Base-by-base conservation (phyloP, 2,797 vertebrate genomes). In the Alosa sapidissima region DNA sequence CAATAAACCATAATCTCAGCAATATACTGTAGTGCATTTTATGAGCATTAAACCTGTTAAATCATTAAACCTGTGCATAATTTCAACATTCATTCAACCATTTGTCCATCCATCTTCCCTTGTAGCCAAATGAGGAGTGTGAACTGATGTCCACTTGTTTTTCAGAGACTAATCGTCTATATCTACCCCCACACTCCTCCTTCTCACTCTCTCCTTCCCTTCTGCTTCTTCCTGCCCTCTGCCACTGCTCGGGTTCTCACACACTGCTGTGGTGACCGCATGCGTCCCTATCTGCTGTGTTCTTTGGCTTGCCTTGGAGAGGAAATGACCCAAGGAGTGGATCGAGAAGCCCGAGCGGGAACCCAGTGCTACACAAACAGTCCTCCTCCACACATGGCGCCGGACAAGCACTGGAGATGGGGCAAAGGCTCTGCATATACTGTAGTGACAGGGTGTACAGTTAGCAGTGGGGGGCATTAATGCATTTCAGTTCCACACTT, bases 291-390 rank as follows among this genome's bases (percentile, higher is more conserved):
- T 94, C 93, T 87, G 92, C 89, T 95, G 96, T 95, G 95, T 95
- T 93, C 94, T 95, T 95, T 96, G 96, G 96, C 96, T 93, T 72
- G 41, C 92, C 54, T 55, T 90, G 54, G 84, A 86, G 87, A 93
- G 93, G 95, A 94, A 94, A 92, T 93, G 95, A 95, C 93, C 92
- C 88, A 91, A 92, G 88, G 92, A 90, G 89, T 88, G 91, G 90
- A 28, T 28, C 28, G 28, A 89, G 91, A 91, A 84, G 91, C 81
- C 87, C 87, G 91, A 89, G 84, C 85, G 84, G 92, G 93, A 92
- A 85, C 47, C 81, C 45, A 78, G 82, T 81, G 41, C 41, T 21
- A 78, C 36, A 47, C 72, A 78, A 45, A 47, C 72, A 78, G 16
- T 19, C 41, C 65, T 72, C 28, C 72, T 47, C 16, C 72, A 6